Percentiles rank a stretch among this genome's conserved stretches.
These are phyloP conservation scores for Catocala sponsa DNA, from an alignment of 2,888 invertebrate species.

Conservation along the genomic window DNA sequence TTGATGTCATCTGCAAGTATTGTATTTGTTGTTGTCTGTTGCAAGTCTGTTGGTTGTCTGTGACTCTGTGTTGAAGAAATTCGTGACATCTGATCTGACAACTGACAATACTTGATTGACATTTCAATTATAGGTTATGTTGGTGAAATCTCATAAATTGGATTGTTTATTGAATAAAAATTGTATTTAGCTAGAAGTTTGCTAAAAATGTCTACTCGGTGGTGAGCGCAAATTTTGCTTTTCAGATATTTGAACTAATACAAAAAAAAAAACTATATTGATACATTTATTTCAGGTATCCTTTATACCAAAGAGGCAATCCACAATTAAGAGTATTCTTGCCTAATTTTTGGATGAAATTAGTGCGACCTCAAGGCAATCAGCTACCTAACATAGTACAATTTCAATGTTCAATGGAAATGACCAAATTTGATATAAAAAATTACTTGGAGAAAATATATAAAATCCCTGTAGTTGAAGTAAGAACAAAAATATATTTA, in stretches of 20 bases:
- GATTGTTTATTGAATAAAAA: neutral
- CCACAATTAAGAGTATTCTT: constrained; percentile 97
- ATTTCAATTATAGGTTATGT: too few relatives aligned
- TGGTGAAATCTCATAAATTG: neutral
- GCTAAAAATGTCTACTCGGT: constrained; percentile 72
- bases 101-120: too few relatives aligned
- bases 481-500: constrained; percentile 92
- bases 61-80: too few relatives aligned
- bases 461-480: constrained; percentile 92
- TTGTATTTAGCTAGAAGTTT: too few relatives aligned
- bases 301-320: constrained; percentile 96
- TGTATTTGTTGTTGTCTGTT: too few relatives aligned
- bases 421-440: constrained; percentile 96
- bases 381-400: constrained; percentile 94
- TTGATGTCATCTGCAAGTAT: too few relatives aligned
- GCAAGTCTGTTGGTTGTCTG: too few relatives aligned
- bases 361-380: constrained; percentile 90
- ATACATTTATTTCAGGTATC: constrained; percentile 90
- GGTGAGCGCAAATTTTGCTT: constrained; percentile 56
- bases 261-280: too few relatives aligned
- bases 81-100: too few relatives aligned
- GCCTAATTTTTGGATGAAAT: constrained; percentile 99
- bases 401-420: constrained; percentile 97
- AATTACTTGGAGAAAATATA: constrained; percentile 99
- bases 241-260: neutral